Conservation (phyloP, 2,797 vertebrate genomes). For the Enteromius mattozi region DNA sequence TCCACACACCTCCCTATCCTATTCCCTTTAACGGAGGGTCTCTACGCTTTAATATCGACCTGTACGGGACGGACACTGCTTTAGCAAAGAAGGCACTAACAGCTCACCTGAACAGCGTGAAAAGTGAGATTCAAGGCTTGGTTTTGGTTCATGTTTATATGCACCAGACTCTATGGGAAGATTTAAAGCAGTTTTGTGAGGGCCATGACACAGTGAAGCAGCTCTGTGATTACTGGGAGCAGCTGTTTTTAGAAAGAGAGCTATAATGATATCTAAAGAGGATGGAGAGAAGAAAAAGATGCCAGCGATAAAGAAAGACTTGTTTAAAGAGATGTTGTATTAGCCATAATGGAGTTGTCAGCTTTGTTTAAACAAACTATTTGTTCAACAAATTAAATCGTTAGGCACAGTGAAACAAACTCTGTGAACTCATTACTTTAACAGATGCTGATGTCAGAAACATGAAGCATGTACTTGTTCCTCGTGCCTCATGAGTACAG, state of each 20-base stretch:
- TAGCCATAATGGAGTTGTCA: neutral
- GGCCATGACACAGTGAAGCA: slow-evolving; percentile 40
- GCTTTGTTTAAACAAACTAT: slow-evolving; percentile 9
- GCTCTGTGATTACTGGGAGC: slow-evolving; percentile 42
- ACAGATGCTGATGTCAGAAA: neutral
- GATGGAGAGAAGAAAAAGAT: neutral
- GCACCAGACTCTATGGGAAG: slow-evolving; percentile 48
- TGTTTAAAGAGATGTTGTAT: neutral
- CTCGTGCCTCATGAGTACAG: neutral
- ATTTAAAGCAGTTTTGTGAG: slow-evolving; percentile 60
- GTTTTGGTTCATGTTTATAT: slow-evolving; percentile 60
- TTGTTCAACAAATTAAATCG: slow-evolving; percentile 7
- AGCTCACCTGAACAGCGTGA: slow-evolving; percentile 59
- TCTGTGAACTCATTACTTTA: neutral
- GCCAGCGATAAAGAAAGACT: neutral
- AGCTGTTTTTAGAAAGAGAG: slow-evolving; percentile 56
- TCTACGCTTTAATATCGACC: slow-evolving; percentile 61
- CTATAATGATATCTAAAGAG: slow-evolving; percentile 9
- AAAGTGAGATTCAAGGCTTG: slow-evolving; percentile 31
- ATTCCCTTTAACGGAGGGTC: slow-evolving; percentile 60
- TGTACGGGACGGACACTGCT: slow-evolving; percentile 55
- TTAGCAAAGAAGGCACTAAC: slow-evolving; percentile 52
- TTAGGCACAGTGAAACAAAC: neutral
- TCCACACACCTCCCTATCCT: slow-evolving; percentile 56
- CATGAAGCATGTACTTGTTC: neutral